Base-by-base conservation (phyloP, 2,113 vertebrate genomes). In the Redunca redunca region DNA sequence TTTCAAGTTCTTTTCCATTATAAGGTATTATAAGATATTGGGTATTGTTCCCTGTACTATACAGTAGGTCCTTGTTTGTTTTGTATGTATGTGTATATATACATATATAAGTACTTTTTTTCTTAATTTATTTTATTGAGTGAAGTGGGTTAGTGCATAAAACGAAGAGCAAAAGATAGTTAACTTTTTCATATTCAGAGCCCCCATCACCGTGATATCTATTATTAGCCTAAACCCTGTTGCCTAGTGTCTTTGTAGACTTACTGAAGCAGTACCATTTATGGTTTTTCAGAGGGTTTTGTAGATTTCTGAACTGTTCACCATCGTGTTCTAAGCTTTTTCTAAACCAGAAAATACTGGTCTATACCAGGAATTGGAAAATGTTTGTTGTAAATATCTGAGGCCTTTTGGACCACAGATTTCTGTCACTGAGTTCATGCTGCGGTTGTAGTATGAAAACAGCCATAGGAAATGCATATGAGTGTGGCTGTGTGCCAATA, bases 271-370 rank as follows among this genome's bases (percentile, higher is more conserved):
- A 58, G 21, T 48, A 43, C 17, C n/a, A 10, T 2, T 2, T 48
- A 7, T 71, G 52, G 14, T 48, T 94, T 82, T 40, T 25, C 43
- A 43, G 46, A 64, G 4, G 40, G 48, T 21, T 36, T 84, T 78
- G 8, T 85, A 46, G 40, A 1, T 57, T 94, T 85, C 57, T n/a
- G 95, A 82, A 46, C 64, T 77, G 43, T 67, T 77, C 19, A n/a
- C 9, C 6, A 23, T 36, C 84, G 36, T 36, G 14, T 78, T 33
- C n/a, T 88, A 81, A 97, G n/a, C 64, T 30, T 93, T 96, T 93
- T 83, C 26, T 10, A 93, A 84, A 81, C 12, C 15, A 43, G 60
- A 53, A 91, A 67, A 77, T 43, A 36, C 21, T 57, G 15, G 21
- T 88, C 15, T 40, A 74, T 57, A 52, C 4, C 52, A 62, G 52